These are phyloP conservation scores for Drosophila bocki DNA, from an alignment of 1,140 invertebrate species.

Conservation along the genomic window DNA sequence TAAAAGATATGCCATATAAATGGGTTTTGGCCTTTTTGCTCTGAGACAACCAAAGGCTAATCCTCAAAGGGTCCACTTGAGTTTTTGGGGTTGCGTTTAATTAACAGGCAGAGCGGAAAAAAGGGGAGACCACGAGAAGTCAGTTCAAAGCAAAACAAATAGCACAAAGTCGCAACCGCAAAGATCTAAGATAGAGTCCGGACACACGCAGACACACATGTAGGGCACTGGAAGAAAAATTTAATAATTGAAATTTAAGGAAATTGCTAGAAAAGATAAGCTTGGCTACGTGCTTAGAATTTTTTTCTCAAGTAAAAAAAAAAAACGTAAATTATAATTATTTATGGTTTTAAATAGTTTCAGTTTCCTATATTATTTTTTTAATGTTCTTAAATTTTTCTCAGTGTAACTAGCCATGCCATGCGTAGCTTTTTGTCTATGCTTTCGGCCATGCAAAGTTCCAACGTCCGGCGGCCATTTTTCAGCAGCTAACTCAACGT, in stretches of 20 bases:
- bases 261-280: too few relatives aligned
- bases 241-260: neutral
- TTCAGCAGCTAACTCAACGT: constrained; percentile 69
- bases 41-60: constrained; percentile 57
- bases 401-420: neutral
- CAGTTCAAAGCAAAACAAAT: constrained; percentile 77
- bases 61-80: constrained; percentile 66
- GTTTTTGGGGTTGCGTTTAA: constrained; percentile 69
- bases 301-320: too few relatives aligned
- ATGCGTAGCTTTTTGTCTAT: constrained; percentile 36
- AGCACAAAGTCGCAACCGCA: constrained; percentile 68
- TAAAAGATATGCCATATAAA: constrained; percentile 69
- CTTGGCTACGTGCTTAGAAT: too few relatives aligned
- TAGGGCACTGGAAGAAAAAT: neutral
- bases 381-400: neutral
- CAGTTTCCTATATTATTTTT: too few relatives aligned
- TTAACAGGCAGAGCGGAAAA: constrained; percentile 51
- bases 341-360: neutral
- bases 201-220: constrained; percentile 28
- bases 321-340: too few relatives aligned
- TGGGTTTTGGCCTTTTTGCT: constrained; percentile 32
- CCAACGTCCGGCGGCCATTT: constrained; percentile 68
- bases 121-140: constrained; percentile 35
- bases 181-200: constrained; percentile 61
- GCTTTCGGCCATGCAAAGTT: constrained; percentile 57